Conservation (phyloP, 2,113 vertebrate genomes). For the Eolophus roseicapilla region DNA sequence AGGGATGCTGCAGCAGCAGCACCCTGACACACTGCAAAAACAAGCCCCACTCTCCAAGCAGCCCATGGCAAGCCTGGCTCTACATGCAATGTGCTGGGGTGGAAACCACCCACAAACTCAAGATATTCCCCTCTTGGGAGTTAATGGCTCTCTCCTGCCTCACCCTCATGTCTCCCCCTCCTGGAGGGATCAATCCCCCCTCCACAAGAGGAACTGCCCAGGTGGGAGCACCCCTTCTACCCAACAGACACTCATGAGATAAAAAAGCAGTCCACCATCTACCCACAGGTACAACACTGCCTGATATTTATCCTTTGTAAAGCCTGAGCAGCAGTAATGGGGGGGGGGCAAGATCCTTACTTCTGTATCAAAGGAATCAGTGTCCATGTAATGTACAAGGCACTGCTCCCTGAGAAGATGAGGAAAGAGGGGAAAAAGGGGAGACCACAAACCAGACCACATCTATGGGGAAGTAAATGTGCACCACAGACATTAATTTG, state of each 20-base stretch:
- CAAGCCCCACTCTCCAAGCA: background rate
- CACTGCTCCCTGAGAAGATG: background rate
- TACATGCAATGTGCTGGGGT: accelerated
- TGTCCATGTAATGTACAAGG: background rate
- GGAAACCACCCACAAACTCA: background rate
- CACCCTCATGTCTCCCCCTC: background rate
- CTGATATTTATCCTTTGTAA: background rate
- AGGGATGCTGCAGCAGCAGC: background rate
- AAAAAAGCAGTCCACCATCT: background rate
- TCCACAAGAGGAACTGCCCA: background rate
- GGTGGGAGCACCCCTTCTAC: background rate
- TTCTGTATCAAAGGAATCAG: background rate
- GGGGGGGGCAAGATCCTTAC: background rate
- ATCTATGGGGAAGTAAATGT: background rate
- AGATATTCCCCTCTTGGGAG: background rate
- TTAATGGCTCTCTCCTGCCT: background rate
- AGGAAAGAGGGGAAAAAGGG: background rate
- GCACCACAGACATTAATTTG: background rate
- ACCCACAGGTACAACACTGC: background rate
- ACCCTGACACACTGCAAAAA: background rate
- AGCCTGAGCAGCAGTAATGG: background rate
- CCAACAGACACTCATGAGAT: background rate
- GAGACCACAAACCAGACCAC: background rate
- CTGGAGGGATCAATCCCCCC: background rate
- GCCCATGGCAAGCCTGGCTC: background rate